Base-by-base conservation (phyloP, 1,140 invertebrate genomes). In the Cotesia vestalis region DNA sequence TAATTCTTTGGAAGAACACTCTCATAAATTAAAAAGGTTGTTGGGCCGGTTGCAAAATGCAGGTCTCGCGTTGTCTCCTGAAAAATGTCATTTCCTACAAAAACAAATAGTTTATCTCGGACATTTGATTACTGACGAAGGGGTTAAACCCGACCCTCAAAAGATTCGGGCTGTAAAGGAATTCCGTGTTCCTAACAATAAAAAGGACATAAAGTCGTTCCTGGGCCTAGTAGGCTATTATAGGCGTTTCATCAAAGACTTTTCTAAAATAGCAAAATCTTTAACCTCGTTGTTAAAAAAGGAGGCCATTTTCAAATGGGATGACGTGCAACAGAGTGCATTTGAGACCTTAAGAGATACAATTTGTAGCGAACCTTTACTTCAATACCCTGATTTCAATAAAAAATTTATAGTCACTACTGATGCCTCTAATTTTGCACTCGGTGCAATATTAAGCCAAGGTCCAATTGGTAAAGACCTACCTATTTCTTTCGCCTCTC, bases 271-370 rank as follows among this genome's bases (percentile, higher is more conserved):
- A 2, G 11, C 66, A 4, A 57, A 57, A 68, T 53, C 66, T 6
- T 14, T 68, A 6, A 68, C 66, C 1, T 5, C 4, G n/a, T 59
- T 20, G 1, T 57, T 55, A 5, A 35, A 68, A 38, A 68, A 68
- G 34, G 9, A 57, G 8, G 6, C 57, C 3, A 9, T 4, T 27
- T 68, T 68, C 36, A 11, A n/a, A 4, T 59, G 67, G 55, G 90
- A 87, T 0, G 89, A 91, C 73, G 87, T 90, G 4, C 35, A n/a
- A 3, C 14, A 60, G 20, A 6, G 35, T 9, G 2, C 67, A 17
- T 69, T 69, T 6, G 55, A 46, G 4, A 60, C 35, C 14, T 11
- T 69, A 3, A n/a, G 55, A 11, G 38, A 69, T 38, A 60, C 2
- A 3, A 38, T 69, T 6, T 27, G 34, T 27, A 14, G 12, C 20